phyloP scores from a whole-genome alignment of 2,797 vertebrate species.

The Phalanger gymnotis region DNA sequence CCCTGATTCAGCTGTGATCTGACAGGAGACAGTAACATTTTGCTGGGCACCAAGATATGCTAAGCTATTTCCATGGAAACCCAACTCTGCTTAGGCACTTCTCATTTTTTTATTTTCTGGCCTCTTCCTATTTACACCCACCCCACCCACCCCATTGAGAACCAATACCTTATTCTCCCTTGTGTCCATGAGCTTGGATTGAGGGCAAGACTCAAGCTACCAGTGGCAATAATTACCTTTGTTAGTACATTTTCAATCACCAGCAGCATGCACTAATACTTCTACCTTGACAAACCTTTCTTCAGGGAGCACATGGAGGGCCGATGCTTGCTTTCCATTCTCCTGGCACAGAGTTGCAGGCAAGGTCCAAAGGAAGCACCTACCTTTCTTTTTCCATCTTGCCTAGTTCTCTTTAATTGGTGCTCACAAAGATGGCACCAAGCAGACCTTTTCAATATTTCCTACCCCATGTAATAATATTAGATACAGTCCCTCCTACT shows the following conservation, averaged over 20 bases:
- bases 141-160: conserved; percentile 47
- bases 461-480: not conserved
- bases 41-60: conserved; percentile 75
- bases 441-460: not conserved
- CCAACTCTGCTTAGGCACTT: conserved; percentile 70
- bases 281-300: conserved; percentile 1
- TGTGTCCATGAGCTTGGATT: conserved; percentile 56
- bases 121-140: conserved; percentile 57
- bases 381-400: conserved; percentile 4
- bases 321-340: not conserved
- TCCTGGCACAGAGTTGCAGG: not conserved
- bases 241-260: not conserved
- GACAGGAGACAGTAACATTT: conserved; percentile 79
- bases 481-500: not conserved
- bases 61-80: conserved; percentile 73
- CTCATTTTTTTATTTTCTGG: conserved; percentile 79
- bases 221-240: not conserved
- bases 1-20: conserved; percentile 67
- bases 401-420: conserved; percentile 38
- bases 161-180: conserved; percentile 74
- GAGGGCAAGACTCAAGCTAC: conserved; percentile 53
- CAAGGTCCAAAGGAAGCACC: not conserved
- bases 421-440: conserved; percentile 30
- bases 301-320: not conserved
- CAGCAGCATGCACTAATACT: not conserved